phyloP scores from a whole-genome alignment of 2,888 invertebrate genomes.

The Drosophila siamana region DNA sequence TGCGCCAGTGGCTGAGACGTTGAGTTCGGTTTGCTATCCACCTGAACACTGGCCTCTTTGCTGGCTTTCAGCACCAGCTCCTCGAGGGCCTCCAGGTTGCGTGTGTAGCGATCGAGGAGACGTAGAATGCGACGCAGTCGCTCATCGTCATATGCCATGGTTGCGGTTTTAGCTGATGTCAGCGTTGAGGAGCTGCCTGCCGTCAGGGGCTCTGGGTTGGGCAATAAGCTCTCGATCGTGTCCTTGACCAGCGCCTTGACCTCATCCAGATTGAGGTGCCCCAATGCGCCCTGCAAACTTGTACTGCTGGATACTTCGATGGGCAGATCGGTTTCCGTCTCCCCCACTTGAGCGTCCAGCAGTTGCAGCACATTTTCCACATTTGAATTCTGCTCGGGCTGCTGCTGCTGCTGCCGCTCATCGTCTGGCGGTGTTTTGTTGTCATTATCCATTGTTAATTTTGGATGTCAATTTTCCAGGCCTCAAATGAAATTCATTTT shows the following conservation, averaged over 20 bases:
- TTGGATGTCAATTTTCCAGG: constrained; percentile 18
- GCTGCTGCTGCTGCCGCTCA: background rate
- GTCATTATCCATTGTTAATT: constrained; percentile 40
- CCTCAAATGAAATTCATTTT: constrained; percentile 35
- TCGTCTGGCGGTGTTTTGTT: constrained; percentile 4
- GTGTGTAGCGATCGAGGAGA: constrained; percentile 69
- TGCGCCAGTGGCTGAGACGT: constrained; percentile 19
- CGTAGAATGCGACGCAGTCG: constrained; percentile 65
- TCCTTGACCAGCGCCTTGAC: constrained; percentile 29
- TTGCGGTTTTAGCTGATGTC: background rate
- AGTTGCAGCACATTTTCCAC: constrained; percentile 32
- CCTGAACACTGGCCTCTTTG: background rate
- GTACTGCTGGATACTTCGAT: constrained; percentile 26
- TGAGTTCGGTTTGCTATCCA: background rate
- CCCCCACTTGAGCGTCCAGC: constrained; percentile 47
- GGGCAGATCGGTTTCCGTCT: constrained; percentile 58
- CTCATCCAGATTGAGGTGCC: constrained; percentile 8
- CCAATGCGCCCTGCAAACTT: background rate
- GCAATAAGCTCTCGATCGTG: constrained; percentile 46
- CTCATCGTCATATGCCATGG: constrained; percentile 14
- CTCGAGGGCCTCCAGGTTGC: constrained; percentile 68
- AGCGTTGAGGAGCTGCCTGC: constrained; percentile 10
- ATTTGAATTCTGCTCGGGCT: background rate
- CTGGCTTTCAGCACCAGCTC: constrained; percentile 18
- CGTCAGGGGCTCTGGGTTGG: constrained; percentile 20